Conservation (phyloP, 2,113 vertebrate genomes). For the Myotis lucifugus region DNA sequence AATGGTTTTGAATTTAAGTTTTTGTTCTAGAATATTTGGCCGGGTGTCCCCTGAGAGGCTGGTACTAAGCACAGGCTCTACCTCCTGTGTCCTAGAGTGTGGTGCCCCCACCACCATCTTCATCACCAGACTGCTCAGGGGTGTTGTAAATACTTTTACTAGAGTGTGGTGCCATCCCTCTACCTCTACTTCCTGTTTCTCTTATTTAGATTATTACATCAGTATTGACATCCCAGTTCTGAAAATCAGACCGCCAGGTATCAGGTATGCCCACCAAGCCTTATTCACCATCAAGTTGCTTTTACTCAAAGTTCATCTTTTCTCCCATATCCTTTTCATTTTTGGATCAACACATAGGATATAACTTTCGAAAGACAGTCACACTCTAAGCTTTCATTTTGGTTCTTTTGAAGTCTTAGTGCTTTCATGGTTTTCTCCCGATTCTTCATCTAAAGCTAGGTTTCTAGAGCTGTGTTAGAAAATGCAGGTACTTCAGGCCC, state of each 20-base stretch:
- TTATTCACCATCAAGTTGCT: slow-evolving; percentile 81
- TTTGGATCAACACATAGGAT: slow-evolving; percentile 74
- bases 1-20: slow-evolving; percentile 68
- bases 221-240: slow-evolving; percentile 82
- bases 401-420: slow-evolving; percentile 79
- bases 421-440: slow-evolving; percentile 73
- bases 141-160: slow-evolving; percentile 74
- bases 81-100: slow-evolving; percentile 43
- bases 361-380: slow-evolving; percentile 71
- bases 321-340: slow-evolving; percentile 81
- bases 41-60: slow-evolving; percentile 40
- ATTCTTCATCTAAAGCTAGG: slow-evolving; percentile 72
- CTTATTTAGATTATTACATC: slow-evolving; percentile 83
- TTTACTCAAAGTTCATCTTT: slow-evolving; percentile 79
- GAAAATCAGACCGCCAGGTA: slow-evolving; percentile 82
- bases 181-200: slow-evolving; percentile 82
- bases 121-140: slow-evolving; percentile 68
- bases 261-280: slow-evolving; percentile 81
- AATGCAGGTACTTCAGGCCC: slow-evolving; percentile 57
- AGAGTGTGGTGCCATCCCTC: slow-evolving; percentile 78
- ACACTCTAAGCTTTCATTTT: slow-evolving; percentile 75
- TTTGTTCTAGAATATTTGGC: slow-evolving; percentile 68
- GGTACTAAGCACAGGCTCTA: slow-evolving; percentile 12
- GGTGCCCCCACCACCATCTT: slow-evolving; percentile 60
- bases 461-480: slow-evolving; percentile 64